These are phyloP conservation scores for Homalodisca vitripennis DNA, from an alignment of 1,140 invertebrate genomes.

Conservation along the genomic window DNA sequence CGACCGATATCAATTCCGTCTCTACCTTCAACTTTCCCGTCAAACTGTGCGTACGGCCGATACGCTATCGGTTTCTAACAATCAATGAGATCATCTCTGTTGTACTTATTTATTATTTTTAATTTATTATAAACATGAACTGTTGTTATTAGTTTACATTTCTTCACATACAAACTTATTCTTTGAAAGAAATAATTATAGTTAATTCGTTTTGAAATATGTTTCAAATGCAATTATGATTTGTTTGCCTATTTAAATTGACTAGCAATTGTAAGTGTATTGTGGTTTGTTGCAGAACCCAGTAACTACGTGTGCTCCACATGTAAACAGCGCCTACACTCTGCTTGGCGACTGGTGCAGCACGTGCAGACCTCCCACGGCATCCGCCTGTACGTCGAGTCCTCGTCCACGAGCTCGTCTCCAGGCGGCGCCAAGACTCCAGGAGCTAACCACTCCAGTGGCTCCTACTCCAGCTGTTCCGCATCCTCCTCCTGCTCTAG, in stretches of 20 bases:
- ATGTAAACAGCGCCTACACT: slow-evolving; percentile 84
- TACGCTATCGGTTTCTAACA: too few species aligned
- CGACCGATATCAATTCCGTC: too few species aligned
- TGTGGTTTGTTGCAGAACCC: slow-evolving; percentile 81
- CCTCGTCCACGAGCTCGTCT: slow-evolving; percentile 50
- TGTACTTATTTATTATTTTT: too few species aligned
- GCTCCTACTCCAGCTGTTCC: slow-evolving; percentile 51
- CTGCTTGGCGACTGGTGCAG: slow-evolving; percentile 92
- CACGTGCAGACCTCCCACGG: slow-evolving; percentile 94
- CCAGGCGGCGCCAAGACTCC: slow-evolving; percentile 45
- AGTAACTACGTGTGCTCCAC: slow-evolving; percentile 92
- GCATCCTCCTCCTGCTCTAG: slow-evolving; percentile 49
- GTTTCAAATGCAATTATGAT: slow-evolving; percentile 22
- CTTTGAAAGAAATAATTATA: too few species aligned
- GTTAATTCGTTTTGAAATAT: too few species aligned
- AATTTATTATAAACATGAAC: too few species aligned
- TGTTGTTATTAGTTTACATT: too few species aligned
- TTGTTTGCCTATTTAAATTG: slow-evolving; percentile 28
- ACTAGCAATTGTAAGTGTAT: slow-evolving; percentile 46
- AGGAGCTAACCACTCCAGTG: slow-evolving; percentile 52
- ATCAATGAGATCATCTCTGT: too few species aligned
- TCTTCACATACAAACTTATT: too few species aligned
- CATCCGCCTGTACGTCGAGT: slow-evolving; percentile 86
- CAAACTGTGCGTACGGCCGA: too few species aligned
- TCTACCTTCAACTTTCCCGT: too few species aligned